Base-by-base conservation (phyloP, 1,140 invertebrate species). In the Magallana ariakensis region DNA sequence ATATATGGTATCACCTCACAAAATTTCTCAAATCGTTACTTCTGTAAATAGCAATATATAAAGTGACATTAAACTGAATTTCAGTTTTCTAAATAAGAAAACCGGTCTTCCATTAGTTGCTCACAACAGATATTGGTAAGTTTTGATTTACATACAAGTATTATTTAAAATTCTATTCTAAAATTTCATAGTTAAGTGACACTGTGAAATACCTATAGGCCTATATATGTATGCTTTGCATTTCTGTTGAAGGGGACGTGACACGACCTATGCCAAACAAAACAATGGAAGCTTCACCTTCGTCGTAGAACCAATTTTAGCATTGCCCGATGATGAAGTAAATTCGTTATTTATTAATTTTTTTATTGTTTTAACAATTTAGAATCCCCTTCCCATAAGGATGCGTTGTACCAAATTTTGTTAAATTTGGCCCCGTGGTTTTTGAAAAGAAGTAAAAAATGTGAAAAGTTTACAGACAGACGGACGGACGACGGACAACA, bases 111-210 rank as follows among this genome's bases (percentile, higher is more conserved):
- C 89, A 22, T 83, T 92, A 15, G 83, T 86, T 19, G 91, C 90
- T 8, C 91, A 92, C 83, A 92, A 91, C 86, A 85, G 90, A 88
- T 91, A 89, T 75, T 92, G 91, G 91, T 92, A 84, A 86, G 85
- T 85, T 54, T n/a, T 55, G 15, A 16, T 3, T 62, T 15, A 7
- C 2, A 5, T 16, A 15, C 15, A 16, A 60, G 16, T 62, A 62
- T 62, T 0, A 15, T 16, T 0, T 62, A 19, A 19, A 62, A 62
- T 3, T 7, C 2, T 46, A 46, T 16, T 4, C 60, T 62, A 19
- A 62, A 16, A 62, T 46, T 46, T 46, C 33, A 46, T 46, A 8
- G 8, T 62, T 16, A 5, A 19, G 2, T 62, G 60, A 5, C 60
- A 62, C 33, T 46, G 33, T 62, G 60, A 15, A 1, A 16, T 16